Conservation (phyloP, 2,113 vertebrate species). For the Osmerus mordax region DNA sequence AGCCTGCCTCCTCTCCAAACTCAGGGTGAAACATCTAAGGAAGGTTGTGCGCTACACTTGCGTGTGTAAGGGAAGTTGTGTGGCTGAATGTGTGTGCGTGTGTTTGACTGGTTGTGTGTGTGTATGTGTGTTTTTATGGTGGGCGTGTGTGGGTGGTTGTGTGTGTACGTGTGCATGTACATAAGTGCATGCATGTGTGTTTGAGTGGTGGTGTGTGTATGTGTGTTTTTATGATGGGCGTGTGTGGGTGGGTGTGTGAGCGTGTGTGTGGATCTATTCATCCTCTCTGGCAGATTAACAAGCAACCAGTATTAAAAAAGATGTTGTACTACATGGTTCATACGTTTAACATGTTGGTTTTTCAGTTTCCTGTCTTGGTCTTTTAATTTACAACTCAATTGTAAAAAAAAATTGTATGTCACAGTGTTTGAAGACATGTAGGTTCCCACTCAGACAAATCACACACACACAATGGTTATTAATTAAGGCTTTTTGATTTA, state of each 20-base stretch:
- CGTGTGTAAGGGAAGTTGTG: too few relatives aligned
- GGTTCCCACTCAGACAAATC: not conserved
- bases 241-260: not conserved
- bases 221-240: too few relatives aligned
- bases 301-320: conserved; percentile 24
- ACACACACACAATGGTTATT: conserved; percentile 17
- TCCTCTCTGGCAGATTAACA: conserved; percentile 3
- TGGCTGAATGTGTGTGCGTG: too few relatives aligned
- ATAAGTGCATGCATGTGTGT: not conserved
- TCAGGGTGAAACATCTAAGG: too few relatives aligned
- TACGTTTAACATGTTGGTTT: not conserved
- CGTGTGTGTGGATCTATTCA: conserved; percentile 7
- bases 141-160: not conserved
- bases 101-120: not conserved
- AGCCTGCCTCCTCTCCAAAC: not conserved
- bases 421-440: not conserved
- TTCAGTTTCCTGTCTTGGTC: not conserved
- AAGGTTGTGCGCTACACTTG: too few relatives aligned
- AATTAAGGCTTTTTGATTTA: conserved; percentile 37
- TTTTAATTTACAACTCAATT: too few relatives aligned
- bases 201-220: not conserved
- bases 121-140: not conserved
- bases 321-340: conserved; percentile 6
- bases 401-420: too few relatives aligned
- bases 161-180: not conserved